Evolutionary conservation across 2,797 vertebrate genomes (phyloP).

Genomic region (Cottoperca gobio): DNA sequence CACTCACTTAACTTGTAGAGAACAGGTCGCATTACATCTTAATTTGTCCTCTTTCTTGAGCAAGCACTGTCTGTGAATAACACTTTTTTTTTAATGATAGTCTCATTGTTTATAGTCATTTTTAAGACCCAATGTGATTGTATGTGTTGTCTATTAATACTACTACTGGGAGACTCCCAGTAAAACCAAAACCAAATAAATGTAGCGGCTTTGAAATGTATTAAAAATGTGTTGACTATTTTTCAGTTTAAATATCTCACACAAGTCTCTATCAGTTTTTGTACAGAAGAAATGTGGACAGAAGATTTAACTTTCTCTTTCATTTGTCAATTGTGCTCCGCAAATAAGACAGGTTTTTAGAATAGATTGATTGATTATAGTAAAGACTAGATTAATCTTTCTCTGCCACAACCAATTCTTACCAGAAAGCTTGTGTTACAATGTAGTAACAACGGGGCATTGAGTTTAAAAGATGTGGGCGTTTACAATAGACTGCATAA

Average conservation of each 20-base stretch:
- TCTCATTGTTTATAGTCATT: background rate
- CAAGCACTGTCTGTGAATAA: too few relatives aligned
- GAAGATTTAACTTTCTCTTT: background rate
- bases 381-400: background rate
- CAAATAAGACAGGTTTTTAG: background rate
- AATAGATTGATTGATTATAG: background rate
- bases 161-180: background rate
- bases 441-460: background rate
- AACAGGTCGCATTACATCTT: background rate
- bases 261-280: too few relatives aligned
- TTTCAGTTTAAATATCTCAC: too few relatives aligned
- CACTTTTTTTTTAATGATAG: too few relatives aligned
- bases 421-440: background rate
- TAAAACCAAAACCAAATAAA: background rate
- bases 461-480: background rate
- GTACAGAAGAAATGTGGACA: too few relatives aligned
- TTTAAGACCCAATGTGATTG: background rate
- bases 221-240: background rate
- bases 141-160: background rate
- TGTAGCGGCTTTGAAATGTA: background rate
- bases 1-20: background rate
- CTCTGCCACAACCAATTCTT: background rate
- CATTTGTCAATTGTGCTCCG: background rate
- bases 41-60: background rate
- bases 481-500: too few relatives aligned